A percentile compares a stretch with the other conserved stretches of the same genome.
Evolutionary conservation across 2,113 vertebrate species (phyloP).

Genomic region (Cheirogaleus medius): DNA sequence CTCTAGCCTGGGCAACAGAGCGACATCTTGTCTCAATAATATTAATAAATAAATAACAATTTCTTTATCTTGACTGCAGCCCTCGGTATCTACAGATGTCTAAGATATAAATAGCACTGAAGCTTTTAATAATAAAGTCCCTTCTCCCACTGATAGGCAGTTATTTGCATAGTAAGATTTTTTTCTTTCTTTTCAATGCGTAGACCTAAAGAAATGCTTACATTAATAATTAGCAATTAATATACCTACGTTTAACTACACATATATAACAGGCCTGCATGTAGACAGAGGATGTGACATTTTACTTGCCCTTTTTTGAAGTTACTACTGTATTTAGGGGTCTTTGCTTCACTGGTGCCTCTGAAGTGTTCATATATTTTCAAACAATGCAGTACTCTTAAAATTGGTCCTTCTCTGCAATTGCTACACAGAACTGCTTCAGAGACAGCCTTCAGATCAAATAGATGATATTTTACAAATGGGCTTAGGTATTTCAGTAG

Average conservation of each 20-base stretch:
- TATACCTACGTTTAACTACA: neutral
- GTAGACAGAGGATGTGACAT: neutral
- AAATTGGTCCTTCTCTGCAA: neutral
- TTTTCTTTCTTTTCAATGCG: neutral
- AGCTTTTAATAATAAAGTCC: constrained; percentile 7
- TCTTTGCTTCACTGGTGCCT: neutral
- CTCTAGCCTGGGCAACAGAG: no score
- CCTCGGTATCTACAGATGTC: neutral
- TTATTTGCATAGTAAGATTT: neutral
- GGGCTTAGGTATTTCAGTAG: neutral
- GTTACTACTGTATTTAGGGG: neutral
- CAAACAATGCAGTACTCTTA: neutral
- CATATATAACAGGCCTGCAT: neutral
- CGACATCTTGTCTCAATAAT: no score
- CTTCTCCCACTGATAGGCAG: neutral
- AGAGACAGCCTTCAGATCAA: neutral
- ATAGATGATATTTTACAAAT: neutral
- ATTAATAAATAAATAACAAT: no score
- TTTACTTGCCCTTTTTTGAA: neutral
- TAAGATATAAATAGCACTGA: neutral
- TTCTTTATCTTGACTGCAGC: neutral
- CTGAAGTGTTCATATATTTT: neutral
- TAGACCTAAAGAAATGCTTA: neutral
- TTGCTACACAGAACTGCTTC: neutral
- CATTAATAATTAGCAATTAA: constrained; percentile 7